Base-by-base conservation (phyloP, 2,113 vertebrate genomes). In the Strigops habroptila region DNA sequence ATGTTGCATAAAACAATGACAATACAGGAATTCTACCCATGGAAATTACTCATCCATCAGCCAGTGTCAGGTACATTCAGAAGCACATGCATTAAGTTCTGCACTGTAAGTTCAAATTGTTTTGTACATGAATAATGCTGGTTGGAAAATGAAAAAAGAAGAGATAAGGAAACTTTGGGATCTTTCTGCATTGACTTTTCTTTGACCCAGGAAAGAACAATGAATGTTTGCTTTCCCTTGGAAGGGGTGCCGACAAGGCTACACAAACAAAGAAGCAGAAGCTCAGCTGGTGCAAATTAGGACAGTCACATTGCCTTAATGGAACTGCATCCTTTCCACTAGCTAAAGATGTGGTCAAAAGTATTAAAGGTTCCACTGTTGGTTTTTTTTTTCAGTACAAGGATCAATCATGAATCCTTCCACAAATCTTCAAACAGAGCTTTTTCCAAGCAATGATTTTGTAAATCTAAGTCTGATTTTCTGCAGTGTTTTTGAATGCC, bases 201-300 rank as follows among this genome's bases (percentile, higher is more conserved):
- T 92, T 92, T 97, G 95, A 97, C 96, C 95, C 81, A 94, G 67
- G 73, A 80, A 94, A 93, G 96, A 94, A 93, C 91, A 92, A 86
- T 76, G 93, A 96, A 82, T 96, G 96, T 97, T 96, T 96, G 95
- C 93, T 96, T 97, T 97, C 92, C 48, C 80, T 97, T 88, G 80
- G 76, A 97, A 93, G 73, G 95, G 93, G 92, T 96, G 92, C 95
- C 53, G 62, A 87, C 82, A 95, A 94, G 95, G 95, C 94, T 96
- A 95, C 37, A 73, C 83, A 97, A 97, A 96, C 88, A 96, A 95
- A 96, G 95, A 60, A 90, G 90, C 69, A 95, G 69, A 93, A 93
- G 60, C 52, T 96, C 95, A 96, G 95, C 96, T 96, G 95, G 92
- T 93, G 80, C 93, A 95, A 96, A 96, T 97, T 96, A 97, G 82